Conservation (phyloP, 1,140 invertebrate genomes). For the Anadara kagoshimensis region DNA sequence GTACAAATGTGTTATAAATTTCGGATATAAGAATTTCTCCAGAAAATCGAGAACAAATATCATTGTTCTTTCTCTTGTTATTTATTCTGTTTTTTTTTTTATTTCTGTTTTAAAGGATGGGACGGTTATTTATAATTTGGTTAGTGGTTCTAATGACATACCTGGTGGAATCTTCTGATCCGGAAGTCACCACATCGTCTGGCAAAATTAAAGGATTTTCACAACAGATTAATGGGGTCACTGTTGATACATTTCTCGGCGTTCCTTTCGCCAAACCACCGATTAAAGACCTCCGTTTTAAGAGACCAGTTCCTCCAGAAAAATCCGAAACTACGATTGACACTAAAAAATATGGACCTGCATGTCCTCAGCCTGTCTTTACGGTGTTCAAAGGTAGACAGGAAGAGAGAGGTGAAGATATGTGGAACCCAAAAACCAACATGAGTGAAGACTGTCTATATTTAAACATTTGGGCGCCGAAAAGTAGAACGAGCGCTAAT, state of each 20-base stretch:
- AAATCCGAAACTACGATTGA: conserved; percentile 34
- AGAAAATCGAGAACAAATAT: no score
- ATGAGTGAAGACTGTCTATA: conserved; percentile 94
- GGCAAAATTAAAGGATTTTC: neutral
- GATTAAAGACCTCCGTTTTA: conserved; percentile 88
- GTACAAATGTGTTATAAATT: no score
- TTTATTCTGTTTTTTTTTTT: no score
- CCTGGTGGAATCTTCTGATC: no score
- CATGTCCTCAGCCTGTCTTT: conserved; percentile 20
- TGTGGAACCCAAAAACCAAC: conserved; percentile 19
- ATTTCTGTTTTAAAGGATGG: no score
- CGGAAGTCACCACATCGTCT: no score
- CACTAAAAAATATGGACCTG: conserved; percentile 78
- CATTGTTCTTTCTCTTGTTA: no score
- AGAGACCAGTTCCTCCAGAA: conserved; percentile 83
- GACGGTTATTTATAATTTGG: no score
- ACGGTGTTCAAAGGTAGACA: neutral
- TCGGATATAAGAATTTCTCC: no score
- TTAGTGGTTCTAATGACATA: no score
- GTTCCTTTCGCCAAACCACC: conserved; percentile 95
- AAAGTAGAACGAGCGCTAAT: conserved; percentile 68
- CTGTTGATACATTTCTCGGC: conserved; percentile 89
- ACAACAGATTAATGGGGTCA: neutral
- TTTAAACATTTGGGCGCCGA: conserved; percentile 88
- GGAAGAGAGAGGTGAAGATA: neutral